A percentile compares a stretch with the other conserved stretches of the same genome.
phyloP scores from a whole-genome alignment of 2,113 vertebrate genomes.

The Nothobranchius kuhntae region DNA sequence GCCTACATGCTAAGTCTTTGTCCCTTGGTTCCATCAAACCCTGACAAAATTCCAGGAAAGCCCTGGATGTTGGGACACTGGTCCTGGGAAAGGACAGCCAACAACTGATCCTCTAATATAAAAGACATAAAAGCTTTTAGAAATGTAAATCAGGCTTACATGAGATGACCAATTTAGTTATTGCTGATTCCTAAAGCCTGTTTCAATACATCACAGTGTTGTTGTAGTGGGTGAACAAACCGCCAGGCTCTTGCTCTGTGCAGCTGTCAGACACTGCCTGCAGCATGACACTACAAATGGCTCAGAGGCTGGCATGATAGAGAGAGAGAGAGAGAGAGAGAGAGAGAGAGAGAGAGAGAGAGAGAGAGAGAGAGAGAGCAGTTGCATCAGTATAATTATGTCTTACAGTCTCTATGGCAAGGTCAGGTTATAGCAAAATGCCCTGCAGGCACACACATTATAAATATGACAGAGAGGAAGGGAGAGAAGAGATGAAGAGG shows the following conservation, averaged over 20 bases:
- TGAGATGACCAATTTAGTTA: not conserved
- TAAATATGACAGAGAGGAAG: constrained; percentile 39
- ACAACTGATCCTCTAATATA: too few species aligned
- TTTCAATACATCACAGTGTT: not conserved
- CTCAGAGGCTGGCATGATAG: constrained; percentile 35
- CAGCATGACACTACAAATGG: constrained; percentile 49
- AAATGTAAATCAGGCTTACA: not conserved
- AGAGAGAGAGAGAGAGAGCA: constrained; percentile 1
- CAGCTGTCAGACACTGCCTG: constrained; percentile 65
- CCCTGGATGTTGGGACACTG: too few species aligned
- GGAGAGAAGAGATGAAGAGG: constrained; percentile 21
- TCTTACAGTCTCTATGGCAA: constrained; percentile 58
- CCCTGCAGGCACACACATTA: constrained; percentile 62
- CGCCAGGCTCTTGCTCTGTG: constrained; percentile 20
- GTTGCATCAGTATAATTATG: constrained; percentile 64
- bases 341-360: constrained; percentile 4
- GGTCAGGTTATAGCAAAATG: constrained; percentile 58
- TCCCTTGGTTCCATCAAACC: too few species aligned
- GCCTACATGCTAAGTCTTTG: too few species aligned
- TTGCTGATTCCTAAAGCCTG: not conserved
- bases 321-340: not conserved
- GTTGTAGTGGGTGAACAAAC: not conserved
- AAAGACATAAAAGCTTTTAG: too few species aligned
- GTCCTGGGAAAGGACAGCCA: too few species aligned
- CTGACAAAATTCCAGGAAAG: too few species aligned